Conservation (phyloP, 2,797 vertebrate genomes). For the Sebastes steindachneri region DNA sequence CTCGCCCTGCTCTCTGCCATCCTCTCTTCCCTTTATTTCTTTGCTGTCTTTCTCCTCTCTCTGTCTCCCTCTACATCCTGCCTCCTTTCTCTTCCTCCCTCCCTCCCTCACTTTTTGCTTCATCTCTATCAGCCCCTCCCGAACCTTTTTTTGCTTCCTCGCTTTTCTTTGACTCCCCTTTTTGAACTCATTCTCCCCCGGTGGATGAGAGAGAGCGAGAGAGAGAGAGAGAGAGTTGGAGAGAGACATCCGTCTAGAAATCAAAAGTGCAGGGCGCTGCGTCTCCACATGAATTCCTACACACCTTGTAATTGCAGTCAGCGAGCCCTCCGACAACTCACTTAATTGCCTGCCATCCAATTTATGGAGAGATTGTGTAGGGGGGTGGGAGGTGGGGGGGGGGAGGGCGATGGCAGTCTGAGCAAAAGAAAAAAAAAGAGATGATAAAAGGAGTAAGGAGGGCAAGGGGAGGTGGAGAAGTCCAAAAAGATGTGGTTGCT, state of each 20-base stretch:
- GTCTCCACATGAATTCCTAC: slow-evolving; percentile 71
- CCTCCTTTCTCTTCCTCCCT: neutral
- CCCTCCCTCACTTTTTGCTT: neutral
- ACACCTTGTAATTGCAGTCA: slow-evolving; percentile 82
- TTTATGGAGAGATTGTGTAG: slow-evolving; percentile 48
- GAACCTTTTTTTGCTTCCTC: slow-evolving; percentile 19
- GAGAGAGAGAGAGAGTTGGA: neutral
- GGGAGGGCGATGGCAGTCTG: neutral
- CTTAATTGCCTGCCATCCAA: slow-evolving; percentile 77
- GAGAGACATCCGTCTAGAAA: slow-evolving; percentile 56
- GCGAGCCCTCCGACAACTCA: slow-evolving; percentile 68
- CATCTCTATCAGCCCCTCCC: slow-evolving; percentile 14
- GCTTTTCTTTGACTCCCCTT: slow-evolving; percentile 1
- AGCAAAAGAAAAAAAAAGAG: slow-evolving; percentile 8
- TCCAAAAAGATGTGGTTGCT: slow-evolving; percentile 28
- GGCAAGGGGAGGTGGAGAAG: slow-evolving; percentile 4
- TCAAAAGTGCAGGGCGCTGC: slow-evolving; percentile 53
- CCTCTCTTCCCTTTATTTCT: neutral
- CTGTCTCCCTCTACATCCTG: slow-evolving; percentile 3
- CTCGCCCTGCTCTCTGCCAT: neutral
- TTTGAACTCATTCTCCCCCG: slow-evolving; percentile 21
- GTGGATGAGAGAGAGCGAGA: neutral
- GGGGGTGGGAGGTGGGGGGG: too few relatives aligned
- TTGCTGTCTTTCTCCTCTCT: neutral
- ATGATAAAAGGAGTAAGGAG: slow-evolving; percentile 43